Evolutionary conservation across 2,113 vertebrate genomes (phyloP), one percentile per base, ranked within the genome.

Genomic region (Amia ocellicauda): DNA sequence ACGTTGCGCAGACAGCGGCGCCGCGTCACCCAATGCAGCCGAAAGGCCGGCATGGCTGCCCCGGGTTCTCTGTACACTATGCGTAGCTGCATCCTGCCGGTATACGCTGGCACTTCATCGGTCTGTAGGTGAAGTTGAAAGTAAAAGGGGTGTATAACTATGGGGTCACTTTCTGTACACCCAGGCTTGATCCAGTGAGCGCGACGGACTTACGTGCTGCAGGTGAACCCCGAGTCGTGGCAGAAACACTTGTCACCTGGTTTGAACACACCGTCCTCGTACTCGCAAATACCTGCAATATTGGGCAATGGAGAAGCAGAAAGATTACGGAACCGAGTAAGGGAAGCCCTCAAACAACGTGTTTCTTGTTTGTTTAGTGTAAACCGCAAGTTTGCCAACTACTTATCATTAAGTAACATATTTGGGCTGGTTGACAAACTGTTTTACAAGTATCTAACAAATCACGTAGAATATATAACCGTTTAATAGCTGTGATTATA

Each of bases 1-100:
- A n/a, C n/a, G n/a, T 3, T 23, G 19, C 11, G 43, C 20, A 1
- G 50, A 14, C 5, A n/a, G 13, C 36, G 26, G 10, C 28, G 9
- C 19, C 2, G 20, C 13, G 9, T 84, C 69, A 83, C 61, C 78
- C 78, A 28, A 81, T 82, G 78, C 78, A 83, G 75, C 84, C 85
- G 72, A 83, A 82, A n/a, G 80, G 60, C n/a, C 50, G 52, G 23
- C 82, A 85, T 47, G 68, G 65, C 45, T 52, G 51, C 60, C 62
- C 67, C 3, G 77, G 80, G 53, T 47, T 77, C 70, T 55, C 75
- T 80, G 58, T 81, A 83, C 62, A 86, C 62, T 0, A 82, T 70
- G 0, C 10, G 13, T 85, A 82, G 1, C 82, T 72, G 4, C 84
- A 85, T 29, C 67, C 58, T 9, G 72, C 74, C 24, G 43, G 58